These are phyloP conservation scores for Lontra canadensis DNA, from an alignment of 2,113 vertebrate species.

Conservation along the genomic window DNA sequence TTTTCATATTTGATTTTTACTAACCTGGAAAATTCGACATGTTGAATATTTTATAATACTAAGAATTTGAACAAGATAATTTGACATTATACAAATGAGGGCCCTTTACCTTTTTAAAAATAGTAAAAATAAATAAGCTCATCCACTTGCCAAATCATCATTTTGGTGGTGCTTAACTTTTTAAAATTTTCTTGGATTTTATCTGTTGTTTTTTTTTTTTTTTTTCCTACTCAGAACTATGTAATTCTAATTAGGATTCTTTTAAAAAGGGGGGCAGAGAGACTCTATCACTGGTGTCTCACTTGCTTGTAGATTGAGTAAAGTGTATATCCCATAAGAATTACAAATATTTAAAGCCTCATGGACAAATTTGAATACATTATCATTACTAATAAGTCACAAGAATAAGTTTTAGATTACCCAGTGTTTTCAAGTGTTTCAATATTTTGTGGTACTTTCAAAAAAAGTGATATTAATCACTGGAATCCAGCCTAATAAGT, in stretches of 20 bases:
- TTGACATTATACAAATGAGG: background rate
- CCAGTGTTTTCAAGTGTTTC: background rate
- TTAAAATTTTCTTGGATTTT: background rate
- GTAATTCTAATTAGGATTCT: background rate
- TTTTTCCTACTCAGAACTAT: background rate
- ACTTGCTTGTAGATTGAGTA: background rate
- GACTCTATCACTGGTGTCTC: background rate
- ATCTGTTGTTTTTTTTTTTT: background rate
- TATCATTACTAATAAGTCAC: background rate
- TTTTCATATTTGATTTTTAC: constrained; percentile 1
- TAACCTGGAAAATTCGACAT: background rate
- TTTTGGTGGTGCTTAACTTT: background rate
- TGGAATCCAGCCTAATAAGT: background rate
- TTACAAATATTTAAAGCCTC: background rate
- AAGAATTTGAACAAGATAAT: background rate
- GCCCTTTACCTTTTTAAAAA: background rate
- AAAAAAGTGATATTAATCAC: too few species aligned
- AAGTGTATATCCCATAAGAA: background rate
- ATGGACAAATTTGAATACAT: background rate
- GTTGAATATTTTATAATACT: background rate
- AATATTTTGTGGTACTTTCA: background rate
- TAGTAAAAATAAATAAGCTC: background rate
- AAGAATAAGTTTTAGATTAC: background rate
- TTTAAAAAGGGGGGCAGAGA: background rate
- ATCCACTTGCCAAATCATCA: background rate